Evolutionary conservation across 2,888 invertebrate species (phyloP).

Genomic region (Andrena marginata): DNA sequence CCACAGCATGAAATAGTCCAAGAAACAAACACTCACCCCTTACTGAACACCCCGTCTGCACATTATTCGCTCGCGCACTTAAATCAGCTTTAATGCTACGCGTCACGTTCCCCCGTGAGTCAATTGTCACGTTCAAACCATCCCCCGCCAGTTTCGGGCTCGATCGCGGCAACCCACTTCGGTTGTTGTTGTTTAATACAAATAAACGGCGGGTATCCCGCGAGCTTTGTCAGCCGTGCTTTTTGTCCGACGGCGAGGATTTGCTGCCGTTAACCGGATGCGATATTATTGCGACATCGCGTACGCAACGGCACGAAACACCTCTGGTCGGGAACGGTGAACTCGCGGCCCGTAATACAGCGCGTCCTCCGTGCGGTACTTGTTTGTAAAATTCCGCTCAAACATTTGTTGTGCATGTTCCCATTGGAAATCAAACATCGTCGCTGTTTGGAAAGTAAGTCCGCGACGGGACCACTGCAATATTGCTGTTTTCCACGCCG

Average conservation of each 20-base stretch:
- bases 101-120: neutral
- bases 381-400: constrained; percentile 54
- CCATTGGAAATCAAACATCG: constrained; percentile 38
- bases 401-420: constrained; percentile 48
- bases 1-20: neutral
- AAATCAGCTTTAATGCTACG: constrained; percentile 1
- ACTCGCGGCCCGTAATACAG: constrained; percentile 35
- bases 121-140: constrained; percentile 30
- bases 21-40: too few relatives aligned
- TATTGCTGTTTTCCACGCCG: neutral
- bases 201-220: constrained; percentile 72
- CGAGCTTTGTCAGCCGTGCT: constrained; percentile 82
- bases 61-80: constrained; percentile 22
- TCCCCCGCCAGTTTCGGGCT: constrained; percentile 22
- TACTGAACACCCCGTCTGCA: too few relatives aligned
- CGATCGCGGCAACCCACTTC: constrained; percentile 1
- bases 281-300: constrained; percentile 56
- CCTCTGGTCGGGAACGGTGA: constrained; percentile 48
- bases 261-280: constrained; percentile 73
- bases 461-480: neutral
- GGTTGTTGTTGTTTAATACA: constrained; percentile 75
- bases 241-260: constrained; percentile 82
- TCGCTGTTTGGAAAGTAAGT: constrained; percentile 15
- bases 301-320: constrained; percentile 13
- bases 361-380: constrained; percentile 16